A percentile compares a stretch with the other conserved stretches of the same genome.
These are phyloP conservation scores for Hesperophylax magnus DNA, from an alignment of 1,140 invertebrate genomes.

Conservation along the genomic window DNA sequence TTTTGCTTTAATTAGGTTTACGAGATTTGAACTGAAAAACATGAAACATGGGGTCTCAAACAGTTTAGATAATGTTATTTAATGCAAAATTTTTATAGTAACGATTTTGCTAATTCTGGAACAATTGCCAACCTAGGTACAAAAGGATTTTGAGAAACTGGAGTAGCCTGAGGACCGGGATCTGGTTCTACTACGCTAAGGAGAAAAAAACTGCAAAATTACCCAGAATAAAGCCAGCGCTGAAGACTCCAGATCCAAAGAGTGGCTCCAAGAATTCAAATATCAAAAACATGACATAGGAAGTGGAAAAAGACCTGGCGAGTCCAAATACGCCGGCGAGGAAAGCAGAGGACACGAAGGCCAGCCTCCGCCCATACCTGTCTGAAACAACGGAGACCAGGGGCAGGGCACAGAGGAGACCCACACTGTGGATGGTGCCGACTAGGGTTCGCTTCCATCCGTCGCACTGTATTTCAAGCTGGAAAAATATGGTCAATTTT, in stretches of 20 bases:
- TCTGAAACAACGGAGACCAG: slow-evolving; percentile 79
- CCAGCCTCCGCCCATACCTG: slow-evolving; percentile 74
- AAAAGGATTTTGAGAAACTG: no score
- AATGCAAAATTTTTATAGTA: no score
- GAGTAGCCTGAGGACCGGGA: no score
- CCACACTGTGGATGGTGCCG: slow-evolving; percentile 79
- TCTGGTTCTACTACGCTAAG: no score
- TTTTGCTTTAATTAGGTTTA: no score
- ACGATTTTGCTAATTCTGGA: no score
- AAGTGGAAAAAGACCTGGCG: slow-evolving; percentile 76
- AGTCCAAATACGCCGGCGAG: slow-evolving; percentile 75
- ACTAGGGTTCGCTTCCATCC: slow-evolving; percentile 80
- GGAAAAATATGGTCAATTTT: slow-evolving; percentile 45
- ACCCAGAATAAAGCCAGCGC: slow-evolving; percentile 69
- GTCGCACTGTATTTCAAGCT: slow-evolving; percentile 68
- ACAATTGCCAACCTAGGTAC: no score
- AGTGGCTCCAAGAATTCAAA: slow-evolving; percentile 79
- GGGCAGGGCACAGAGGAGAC: slow-evolving; percentile 79
- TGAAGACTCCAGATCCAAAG: slow-evolving; percentile 66
- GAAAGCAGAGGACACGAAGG: slow-evolving; percentile 74
- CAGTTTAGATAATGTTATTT: no score
- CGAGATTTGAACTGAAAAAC: no score
- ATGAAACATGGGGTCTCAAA: no score
- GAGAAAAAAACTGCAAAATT: slow-evolving; percentile 23
- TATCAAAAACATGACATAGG: slow-evolving; percentile 75